Evolutionary conservation across 2,888 invertebrate species (phyloP), one percentile per base, ranked within the genome.

Genomic region (Notodonta dromedarius): DNA sequence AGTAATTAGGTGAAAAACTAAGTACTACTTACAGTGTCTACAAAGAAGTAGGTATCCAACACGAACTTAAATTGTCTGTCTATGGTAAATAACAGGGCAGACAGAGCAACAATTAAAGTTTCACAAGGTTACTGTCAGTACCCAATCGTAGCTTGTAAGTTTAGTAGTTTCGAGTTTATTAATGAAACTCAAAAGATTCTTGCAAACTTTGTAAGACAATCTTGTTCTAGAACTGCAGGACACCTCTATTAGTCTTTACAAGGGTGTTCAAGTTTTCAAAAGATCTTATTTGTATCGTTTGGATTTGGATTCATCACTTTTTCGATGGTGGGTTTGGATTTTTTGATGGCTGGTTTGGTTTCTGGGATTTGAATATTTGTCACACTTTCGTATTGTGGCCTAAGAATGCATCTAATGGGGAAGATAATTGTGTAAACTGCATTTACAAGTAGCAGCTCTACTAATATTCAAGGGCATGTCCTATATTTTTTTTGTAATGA

Each of bases 81-180:
- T 13, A 1, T 44, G 12, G 44, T 44, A 44, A 11, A 12, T 44
- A 12, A 12, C 44, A 44, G 51, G 46, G 56, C 24, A 59, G 40
- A 60, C 48, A 46, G 12, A 61, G 13, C 42, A 16, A 70, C 50
- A 59, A 40, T 44, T 8, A 48, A 57, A 52, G 16, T 59, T 46
- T 56, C 40, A 16, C 51, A 13, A 42, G 24, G 35, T 9, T 58
- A 61, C 57, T 59, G 59, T 24, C 56, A 16, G 51, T 14, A 53
- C 7, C 24, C 59, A 70, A 53, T 54, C 13, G 53, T 12, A 61
- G 57, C 59, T 64, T 59, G 57, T 52, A 35, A 48, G 39, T 16
- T 59, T 14, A 16, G n/a, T 14, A 50, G 48, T 50, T 50, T 50
- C 16, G n/a, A 73, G 58, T 56, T 35, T 39, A 59, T 71, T 68